These are phyloP conservation scores for Clarias macrocephalus DNA, from an alignment of 2,113 vertebrate genomes.

Conservation along the genomic window DNA sequence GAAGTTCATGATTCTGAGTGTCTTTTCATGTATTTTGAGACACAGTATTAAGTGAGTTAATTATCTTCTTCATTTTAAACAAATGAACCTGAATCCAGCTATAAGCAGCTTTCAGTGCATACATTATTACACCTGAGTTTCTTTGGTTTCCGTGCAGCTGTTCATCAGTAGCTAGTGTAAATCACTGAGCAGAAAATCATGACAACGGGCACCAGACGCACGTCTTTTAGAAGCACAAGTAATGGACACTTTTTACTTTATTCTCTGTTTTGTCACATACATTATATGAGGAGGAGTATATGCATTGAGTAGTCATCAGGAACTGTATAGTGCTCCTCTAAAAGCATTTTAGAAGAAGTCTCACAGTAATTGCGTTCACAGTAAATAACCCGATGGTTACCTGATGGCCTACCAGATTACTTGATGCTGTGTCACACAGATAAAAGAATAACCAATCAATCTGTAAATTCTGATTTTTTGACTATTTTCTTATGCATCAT, in stretches of 20 bases:
- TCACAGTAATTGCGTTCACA: no score
- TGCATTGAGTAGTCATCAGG: not conserved
- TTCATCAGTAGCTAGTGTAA: not conserved
- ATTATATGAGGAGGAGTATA: not conserved
- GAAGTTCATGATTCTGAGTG: not conserved
- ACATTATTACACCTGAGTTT: conserved; percentile 1
- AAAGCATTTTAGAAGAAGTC: no score
- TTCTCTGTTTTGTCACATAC: not conserved
- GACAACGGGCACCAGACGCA: not conserved
- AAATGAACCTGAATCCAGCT: not conserved
- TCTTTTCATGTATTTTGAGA: not conserved
- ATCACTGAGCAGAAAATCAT: not conserved
- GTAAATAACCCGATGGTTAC: no score
- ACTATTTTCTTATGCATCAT: no score
- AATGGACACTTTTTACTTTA: not conserved
- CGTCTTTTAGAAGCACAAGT: not conserved
- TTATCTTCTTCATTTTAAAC: not conserved
- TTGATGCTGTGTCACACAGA: no score
- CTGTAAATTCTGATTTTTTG: no score
- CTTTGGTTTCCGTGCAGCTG: not conserved
- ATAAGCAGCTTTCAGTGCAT: not conserved
- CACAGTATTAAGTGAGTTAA: not conserved
- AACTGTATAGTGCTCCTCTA: no score
- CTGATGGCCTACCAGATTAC: no score
- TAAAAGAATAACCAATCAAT: no score